Evolutionary conservation across 2,888 invertebrate genomes (phyloP), one percentile per base, ranked within the genome.

Genomic region (Lepidocyrtinus sp.): DNA sequence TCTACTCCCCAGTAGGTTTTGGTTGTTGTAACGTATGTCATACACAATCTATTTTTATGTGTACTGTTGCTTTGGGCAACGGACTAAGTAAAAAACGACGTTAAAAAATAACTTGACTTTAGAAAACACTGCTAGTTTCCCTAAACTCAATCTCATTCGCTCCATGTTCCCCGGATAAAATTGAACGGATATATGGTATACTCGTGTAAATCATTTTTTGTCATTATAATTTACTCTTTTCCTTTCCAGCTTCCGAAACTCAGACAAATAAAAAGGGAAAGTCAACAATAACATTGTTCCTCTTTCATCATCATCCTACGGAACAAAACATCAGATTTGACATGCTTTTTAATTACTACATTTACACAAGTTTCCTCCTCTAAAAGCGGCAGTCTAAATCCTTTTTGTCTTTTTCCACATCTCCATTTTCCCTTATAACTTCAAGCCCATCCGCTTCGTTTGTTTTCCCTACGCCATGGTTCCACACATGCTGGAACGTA

Each of bases 181-280:
- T 59, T 59, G 59, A 59, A 59, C 2, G 59, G 59, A 59, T 59
- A n/a, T n/a, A 59, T 59, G 21, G 59, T 59, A 9, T 7, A 59
- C 19, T 59, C 19, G 22, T 59, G 59, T 21, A 59, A 9, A 36
- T 59, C 19, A 7, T 55, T 59, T 59, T 59, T 59, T 59, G 59
- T 21, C 7, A n/a, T 2, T 22, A 59, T 59, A 59, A 59, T 59
- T 59, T 59, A 22, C n/a, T n/a, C n/a, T n/a, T n/a, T n/a, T n/a
- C n/a, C 59, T 21, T 9, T 7, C 59, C 21, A 2, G 19, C 1
- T 59, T 59, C 21, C 59, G 9, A 19, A 21, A 3, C 55, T 9
- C 21, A 59, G 15, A 21, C 7, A n/a, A 21, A 59, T 19, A 21
- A 59, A 59, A 21, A 59, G 21, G 7, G 5, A 12, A 36, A 36